A percentile compares a stretch with the other conserved stretches of the same genome.
phyloP scores from a whole-genome alignment of 2,113 vertebrate genomes.

The Pluvianellus socialis region DNA sequence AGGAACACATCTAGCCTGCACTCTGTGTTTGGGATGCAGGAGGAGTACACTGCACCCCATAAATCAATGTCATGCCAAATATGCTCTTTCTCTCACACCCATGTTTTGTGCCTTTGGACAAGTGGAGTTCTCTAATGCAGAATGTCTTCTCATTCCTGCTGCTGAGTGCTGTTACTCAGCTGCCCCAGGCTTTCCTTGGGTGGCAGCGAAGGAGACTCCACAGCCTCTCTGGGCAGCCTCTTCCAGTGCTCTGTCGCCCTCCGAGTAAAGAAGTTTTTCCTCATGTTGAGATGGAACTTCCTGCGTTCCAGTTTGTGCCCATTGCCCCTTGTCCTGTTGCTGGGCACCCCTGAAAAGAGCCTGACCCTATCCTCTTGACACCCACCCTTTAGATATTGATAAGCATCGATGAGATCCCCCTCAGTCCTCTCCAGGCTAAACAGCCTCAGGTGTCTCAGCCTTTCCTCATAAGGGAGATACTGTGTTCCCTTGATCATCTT shows the following conservation, averaged over 20 bases:
- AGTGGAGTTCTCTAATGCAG: neutral
- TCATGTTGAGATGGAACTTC: neutral
- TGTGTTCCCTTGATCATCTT: neutral
- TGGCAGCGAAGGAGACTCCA: neutral
- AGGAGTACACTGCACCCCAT: conserved; percentile 7
- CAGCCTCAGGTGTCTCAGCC: neutral
- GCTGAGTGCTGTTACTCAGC: neutral
- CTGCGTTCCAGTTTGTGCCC: neutral
- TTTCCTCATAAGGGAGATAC: neutral
- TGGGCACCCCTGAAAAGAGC: neutral
- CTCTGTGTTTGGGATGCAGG: conserved; percentile 20
- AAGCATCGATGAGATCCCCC: neutral
- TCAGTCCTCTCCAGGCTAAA: neutral
- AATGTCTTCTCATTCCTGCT: neutral
- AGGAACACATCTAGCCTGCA: neutral
- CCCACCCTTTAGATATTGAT: neutral
- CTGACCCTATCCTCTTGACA: neutral
- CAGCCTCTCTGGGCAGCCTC: neutral
- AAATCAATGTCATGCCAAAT: conserved; percentile 16
- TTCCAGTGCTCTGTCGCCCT: neutral
- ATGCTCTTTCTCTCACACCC: neutral
- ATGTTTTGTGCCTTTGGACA: neutral
- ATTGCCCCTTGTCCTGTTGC: neutral
- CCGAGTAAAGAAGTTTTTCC: neutral
- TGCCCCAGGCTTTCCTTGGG: neutral